These are phyloP conservation scores for Phrynocephalus guinanensis DNA, from an alignment of 2,797 vertebrate species.

Conservation along the genomic window DNA sequence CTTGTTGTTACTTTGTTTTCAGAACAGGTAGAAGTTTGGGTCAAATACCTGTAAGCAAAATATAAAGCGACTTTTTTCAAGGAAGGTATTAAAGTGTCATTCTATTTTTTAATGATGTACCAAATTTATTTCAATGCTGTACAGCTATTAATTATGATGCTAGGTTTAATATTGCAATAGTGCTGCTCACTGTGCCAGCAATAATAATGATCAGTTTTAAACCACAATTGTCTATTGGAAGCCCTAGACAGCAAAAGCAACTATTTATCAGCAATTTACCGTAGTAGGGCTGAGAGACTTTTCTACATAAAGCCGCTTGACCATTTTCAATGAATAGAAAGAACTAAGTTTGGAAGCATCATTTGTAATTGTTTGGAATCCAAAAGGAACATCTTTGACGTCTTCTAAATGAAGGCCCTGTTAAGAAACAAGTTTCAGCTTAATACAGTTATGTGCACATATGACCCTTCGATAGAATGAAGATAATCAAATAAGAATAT, in stretches of 20 bases:
- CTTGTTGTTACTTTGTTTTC: not conserved
- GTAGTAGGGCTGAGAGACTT: conserved; percentile 76
- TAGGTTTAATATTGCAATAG: not conserved
- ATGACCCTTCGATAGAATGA: not conserved
- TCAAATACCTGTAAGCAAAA: not conserved
- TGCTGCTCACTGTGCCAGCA: not conserved
- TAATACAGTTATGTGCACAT: not conserved
- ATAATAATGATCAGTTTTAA: not conserved
- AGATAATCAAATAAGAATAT: not conserved
- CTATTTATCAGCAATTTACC: conserved; percentile 71
- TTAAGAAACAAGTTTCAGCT: conserved; percentile 45
- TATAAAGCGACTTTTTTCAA: not conserved
- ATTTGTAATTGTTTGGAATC: conserved; percentile 82
- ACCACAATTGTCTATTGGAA: rapidly evolving
- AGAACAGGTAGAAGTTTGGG: not conserved
- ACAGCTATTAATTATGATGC: not conserved
- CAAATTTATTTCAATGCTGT: not conserved
- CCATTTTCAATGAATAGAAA: conserved; percentile 79
- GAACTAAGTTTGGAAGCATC: conserved; percentile 81
- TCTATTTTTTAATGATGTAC: not conserved
- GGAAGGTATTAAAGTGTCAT: not conserved
- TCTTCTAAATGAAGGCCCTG: conserved; percentile 83
- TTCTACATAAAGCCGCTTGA: conserved; percentile 81
- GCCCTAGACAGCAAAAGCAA: not conserved
- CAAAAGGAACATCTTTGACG: conserved; percentile 81